Conservation (phyloP, 2,888 invertebrate species). For the Psococerastis gibbosa region DNA sequence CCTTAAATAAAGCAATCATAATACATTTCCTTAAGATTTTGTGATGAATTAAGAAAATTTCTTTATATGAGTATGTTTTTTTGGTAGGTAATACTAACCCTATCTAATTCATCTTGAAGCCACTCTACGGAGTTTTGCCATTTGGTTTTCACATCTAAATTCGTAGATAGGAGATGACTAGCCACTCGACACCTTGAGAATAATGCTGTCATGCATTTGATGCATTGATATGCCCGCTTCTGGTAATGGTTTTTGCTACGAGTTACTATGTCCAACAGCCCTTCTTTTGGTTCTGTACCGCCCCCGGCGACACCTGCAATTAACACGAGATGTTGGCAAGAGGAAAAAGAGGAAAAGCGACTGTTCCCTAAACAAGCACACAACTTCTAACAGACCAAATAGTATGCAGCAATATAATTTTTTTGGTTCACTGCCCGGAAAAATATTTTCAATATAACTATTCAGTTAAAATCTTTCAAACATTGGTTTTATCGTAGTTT, state of each 20-base stretch:
- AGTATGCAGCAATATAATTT: no score
- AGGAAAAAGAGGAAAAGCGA: no score
- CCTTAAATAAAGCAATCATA: background rate
- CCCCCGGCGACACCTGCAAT: slow-evolving; percentile 41
- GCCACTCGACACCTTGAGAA: slow-evolving; percentile 73
- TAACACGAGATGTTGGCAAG: no score
- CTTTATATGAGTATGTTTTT: no score
- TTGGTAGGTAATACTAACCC: slow-evolving; percentile 34
- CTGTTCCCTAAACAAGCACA: no score
- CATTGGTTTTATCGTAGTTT: no score
- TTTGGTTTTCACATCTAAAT: slow-evolving; percentile 60
- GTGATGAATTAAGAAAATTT: background rate
- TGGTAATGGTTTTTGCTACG: slow-evolving; percentile 88
- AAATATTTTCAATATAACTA: no score
- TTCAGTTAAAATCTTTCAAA: no score
- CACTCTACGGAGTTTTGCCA: slow-evolving; percentile 83
- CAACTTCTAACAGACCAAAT: no score
- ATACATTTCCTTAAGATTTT: background rate
- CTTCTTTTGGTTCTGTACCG: slow-evolving; percentile 42
- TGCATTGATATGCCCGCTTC: slow-evolving; percentile 91
- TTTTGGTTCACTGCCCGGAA: no score
- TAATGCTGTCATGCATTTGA: slow-evolving; percentile 82
- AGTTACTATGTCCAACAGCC: slow-evolving; percentile 80
- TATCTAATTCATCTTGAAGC: slow-evolving; percentile 87
- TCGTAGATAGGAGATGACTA: slow-evolving; percentile 56